These are phyloP conservation scores for Xenopus borealis DNA, from an alignment of 2,113 vertebrate species.

Conservation along the genomic window DNA sequence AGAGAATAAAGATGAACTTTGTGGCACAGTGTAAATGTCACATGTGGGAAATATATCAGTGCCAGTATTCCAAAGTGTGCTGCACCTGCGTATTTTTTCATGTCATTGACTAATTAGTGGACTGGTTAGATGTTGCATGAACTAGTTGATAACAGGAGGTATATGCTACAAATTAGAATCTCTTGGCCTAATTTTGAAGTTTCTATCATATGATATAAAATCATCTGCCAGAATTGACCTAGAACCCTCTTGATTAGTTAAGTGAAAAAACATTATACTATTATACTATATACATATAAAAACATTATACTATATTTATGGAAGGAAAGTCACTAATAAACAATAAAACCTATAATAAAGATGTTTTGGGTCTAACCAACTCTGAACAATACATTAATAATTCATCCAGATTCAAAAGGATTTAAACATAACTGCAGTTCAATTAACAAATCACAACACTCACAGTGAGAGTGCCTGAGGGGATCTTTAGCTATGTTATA, in stretches of 20 bases:
- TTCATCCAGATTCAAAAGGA: no score
- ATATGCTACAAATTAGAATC: neutral
- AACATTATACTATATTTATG: no score
- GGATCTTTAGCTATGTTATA: neutral
- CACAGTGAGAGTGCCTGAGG: neutral
- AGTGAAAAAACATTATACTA: neutral
- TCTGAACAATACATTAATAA: neutral
- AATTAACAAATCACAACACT: neutral
- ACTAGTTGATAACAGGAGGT: conserved; percentile 1
- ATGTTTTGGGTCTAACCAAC: neutral
- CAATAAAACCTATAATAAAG: neutral
- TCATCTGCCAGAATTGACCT: neutral
- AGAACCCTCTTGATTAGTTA: neutral
- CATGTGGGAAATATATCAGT: conserved; percentile 1
- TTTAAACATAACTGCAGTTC: neutral
- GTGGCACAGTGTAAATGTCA: neutral
- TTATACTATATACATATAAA: no score
- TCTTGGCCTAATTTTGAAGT: conserved; percentile 7
- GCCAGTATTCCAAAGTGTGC: conserved; percentile 6
- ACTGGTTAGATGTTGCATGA: neutral
- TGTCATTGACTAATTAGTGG: conserved; percentile 8
- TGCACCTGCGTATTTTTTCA: conserved; percentile 1
- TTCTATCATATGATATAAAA: neutral
- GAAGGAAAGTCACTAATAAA: neutral
- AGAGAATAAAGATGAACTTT: neutral